A percentile compares a stretch with the other conserved stretches of the same genome.
These are phyloP conservation scores for Drosophila quadrilineata DNA, from an alignment of 1,140 invertebrate genomes.

Conservation along the genomic window DNA sequence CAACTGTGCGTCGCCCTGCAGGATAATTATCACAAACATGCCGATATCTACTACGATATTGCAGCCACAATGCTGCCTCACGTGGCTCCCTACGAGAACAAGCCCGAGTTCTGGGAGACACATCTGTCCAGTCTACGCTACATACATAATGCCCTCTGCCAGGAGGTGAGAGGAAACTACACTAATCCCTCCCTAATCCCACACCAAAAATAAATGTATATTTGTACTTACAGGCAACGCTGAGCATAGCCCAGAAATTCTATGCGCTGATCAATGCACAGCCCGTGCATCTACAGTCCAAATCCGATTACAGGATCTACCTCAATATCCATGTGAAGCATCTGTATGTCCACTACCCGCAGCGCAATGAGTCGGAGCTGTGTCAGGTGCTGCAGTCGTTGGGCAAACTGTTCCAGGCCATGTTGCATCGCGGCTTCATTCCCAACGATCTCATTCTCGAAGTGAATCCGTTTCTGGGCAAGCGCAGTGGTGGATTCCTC, in stretches of 20 bases:
- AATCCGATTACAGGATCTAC: constrained; percentile 41
- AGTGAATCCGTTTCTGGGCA: constrained; percentile 43
- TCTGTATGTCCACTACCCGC: constrained; percentile 16
- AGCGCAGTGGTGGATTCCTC: constrained; percentile 18
- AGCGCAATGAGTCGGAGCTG: constrained; percentile 5
- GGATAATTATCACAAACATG: constrained; percentile 37
- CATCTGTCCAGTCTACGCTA: constrained; percentile 51
- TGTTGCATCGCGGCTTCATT: constrained; percentile 24
- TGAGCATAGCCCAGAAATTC: constrained; percentile 30
- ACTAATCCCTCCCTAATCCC: not conserved
- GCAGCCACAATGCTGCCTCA: constrained; percentile 40
- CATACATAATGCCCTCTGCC: constrained; percentile 43
- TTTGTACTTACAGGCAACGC: constrained; percentile 16
- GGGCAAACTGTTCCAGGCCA: constrained; percentile 37
- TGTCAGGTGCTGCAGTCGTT: constrained; percentile 20
- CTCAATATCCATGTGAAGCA: constrained; percentile 54
- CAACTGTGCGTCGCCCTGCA: constrained; percentile 42
- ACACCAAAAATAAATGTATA: not conserved
- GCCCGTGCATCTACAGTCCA: constrained; percentile 31
- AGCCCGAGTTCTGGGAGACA: constrained; percentile 43
- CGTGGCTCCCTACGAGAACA: constrained; percentile 16
- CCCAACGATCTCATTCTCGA: constrained; percentile 23
- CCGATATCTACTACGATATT: constrained; percentile 49
- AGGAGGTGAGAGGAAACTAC: constrained; percentile 15
- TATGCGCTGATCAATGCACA: constrained; percentile 36